Base-by-base conservation (phyloP, 2,888 invertebrate genomes). In the Lathronympha strigana region DNA sequence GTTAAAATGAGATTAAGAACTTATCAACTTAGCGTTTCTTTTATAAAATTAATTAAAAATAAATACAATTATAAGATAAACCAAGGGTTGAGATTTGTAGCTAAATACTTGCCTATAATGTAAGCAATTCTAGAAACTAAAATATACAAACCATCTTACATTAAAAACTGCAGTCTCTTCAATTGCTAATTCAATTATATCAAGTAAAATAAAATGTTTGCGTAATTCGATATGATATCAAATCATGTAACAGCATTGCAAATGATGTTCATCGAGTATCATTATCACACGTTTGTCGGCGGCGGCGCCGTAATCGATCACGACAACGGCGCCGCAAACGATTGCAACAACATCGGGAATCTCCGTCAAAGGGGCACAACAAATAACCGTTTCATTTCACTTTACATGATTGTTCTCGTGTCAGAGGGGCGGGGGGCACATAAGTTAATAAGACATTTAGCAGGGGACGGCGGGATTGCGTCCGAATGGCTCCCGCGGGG, bases 401-500 rank as follows among this genome's bases (percentile, higher is more conserved):
- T 91, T 90, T 90, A 90, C 90, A 92, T 91, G 90, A 92, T 91
- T 91, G 91, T 91, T 89, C 90, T 88, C 88, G 85, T 85, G 90
- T 88, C 83, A 83, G 80, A 68, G 67, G 74, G 79, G 78, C 76
- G 77, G 80, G 84, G 80, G 83, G 86, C 85, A 86, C 88, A 86
- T 90, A 91, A 91, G 91, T 91, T 92, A 90, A 91, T 90, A 92
- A 91, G 91, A 91, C 90, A 91, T 92, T 90, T 90, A 91, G 92
- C 90, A 85, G 87, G 90, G 88, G 90, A 88, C 88, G 89, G 92
- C 91, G 89, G 91, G 90, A 91, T 91, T 93, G 93, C 92, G 93
- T 93, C 93, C 93, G 93, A 94, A 94, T 94, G 93, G 93, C 93
- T 93, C 94, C 93, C 94, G 86, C 79, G 94, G 94, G 94, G 94